phyloP scores from a whole-genome alignment of 64 coral and sea anemone species.

The Montipora capricornis region DNA sequence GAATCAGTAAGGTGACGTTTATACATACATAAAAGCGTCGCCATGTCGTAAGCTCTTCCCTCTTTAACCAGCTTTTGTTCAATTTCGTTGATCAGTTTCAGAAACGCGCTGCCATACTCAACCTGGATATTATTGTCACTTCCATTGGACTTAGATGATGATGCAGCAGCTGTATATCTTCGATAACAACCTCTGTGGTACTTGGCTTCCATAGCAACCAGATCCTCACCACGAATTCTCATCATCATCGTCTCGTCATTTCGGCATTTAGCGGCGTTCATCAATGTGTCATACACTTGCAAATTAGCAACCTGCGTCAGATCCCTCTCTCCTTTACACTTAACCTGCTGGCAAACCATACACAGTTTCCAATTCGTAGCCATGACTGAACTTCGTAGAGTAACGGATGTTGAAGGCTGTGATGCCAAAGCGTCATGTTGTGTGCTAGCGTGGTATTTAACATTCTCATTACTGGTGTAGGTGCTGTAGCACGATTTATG shows the following conservation, averaged over 20 bases:
- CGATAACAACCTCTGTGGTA: slow-evolving; percentile 15
- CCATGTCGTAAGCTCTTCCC: slow-evolving; percentile 54
- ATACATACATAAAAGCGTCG: slow-evolving; percentile 21
- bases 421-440: slow-evolving; percentile 10
- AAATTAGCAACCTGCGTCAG: slow-evolving; percentile 4
- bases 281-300: slow-evolving; percentile 30
- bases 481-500: slow-evolving; percentile 54
- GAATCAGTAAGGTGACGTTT: slow-evolving; percentile 13
- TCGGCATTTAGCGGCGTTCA: slow-evolving; percentile 26
- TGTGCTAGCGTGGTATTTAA: slow-evolving; percentile 36
- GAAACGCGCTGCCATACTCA: slow-evolving; percentile 26
- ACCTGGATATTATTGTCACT: background rate
- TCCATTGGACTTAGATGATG: background rate
- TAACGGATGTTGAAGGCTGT: background rate
- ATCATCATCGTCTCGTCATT: slow-evolving; percentile 27
- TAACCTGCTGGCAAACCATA: slow-evolving; percentile 24
- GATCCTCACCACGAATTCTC: slow-evolving; percentile 32
- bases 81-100: slow-evolving; percentile 1
- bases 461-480: slow-evolving; percentile 42
- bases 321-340: slow-evolving; percentile 20
- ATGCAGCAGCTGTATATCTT: slow-evolving; percentile 30
- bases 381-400: background rate
- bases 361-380: slow-evolving; percentile 34
- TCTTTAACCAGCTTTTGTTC: slow-evolving; percentile 34
- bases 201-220: slow-evolving; percentile 37